phyloP scores from a whole-genome alignment of 2,888 invertebrate genomes.

The Drosophila aldrichi region DNA sequence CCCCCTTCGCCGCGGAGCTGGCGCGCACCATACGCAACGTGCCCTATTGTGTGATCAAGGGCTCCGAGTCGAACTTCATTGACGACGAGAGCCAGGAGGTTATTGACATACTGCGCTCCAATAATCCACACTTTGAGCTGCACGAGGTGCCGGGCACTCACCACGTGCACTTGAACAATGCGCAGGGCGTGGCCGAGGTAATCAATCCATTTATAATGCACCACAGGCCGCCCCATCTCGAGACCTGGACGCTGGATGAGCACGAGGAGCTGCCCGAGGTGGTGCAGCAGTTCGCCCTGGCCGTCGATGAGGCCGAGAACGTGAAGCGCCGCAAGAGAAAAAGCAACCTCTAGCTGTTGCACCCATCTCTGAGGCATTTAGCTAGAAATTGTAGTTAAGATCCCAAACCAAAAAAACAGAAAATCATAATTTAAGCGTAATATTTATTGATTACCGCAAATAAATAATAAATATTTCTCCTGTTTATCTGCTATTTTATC shows the following conservation, averaged over 20 bases:
- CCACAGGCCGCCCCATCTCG: slow-evolving; percentile 77
- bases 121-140: slow-evolving; percentile 87
- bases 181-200: slow-evolving; percentile 87
- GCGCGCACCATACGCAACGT: slow-evolving; percentile 87
- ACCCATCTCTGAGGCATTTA: slow-evolving; percentile 52
- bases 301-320: slow-evolving; percentile 61
- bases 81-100: slow-evolving; percentile 86
- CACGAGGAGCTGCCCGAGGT: slow-evolving; percentile 33
- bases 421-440: not conserved
- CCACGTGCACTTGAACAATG: slow-evolving; percentile 90
- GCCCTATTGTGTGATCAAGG: slow-evolving; percentile 89
- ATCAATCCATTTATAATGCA: slow-evolving; percentile 87
- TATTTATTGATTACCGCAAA: slow-evolving; percentile 7
- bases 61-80: slow-evolving; percentile 86
- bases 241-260: slow-evolving; percentile 70
- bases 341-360: slow-evolving; percentile 81
- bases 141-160: slow-evolving; percentile 89
- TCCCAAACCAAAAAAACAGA: not conserved
- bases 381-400: slow-evolving; percentile 16
- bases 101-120: slow-evolving; percentile 87
- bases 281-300: slow-evolving; percentile 57
- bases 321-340: slow-evolving; percentile 74
- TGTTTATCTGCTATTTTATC: slow-evolving; percentile 2
- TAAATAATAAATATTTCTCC: not conserved
- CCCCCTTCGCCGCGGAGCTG: slow-evolving; percentile 86